phyloP scores from a whole-genome alignment of 1,140 invertebrate species.

The Stegodyphus dumicola region DNA sequence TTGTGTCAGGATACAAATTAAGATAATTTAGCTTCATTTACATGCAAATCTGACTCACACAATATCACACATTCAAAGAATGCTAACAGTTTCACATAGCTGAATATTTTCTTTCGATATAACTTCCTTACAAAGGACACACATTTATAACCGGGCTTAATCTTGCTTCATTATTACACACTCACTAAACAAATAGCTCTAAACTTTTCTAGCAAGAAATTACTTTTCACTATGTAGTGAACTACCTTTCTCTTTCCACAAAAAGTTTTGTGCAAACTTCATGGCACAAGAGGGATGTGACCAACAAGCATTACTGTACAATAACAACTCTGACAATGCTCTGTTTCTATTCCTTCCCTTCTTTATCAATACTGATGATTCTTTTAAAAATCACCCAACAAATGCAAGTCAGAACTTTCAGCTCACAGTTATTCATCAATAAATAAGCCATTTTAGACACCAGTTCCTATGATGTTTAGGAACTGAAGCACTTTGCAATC shows the following conservation, averaged over 20 bases:
- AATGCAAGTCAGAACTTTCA: too few species aligned
- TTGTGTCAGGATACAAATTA: too few species aligned
- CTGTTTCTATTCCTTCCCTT: too few species aligned
- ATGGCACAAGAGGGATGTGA: background rate
- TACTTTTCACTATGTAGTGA: slow-evolving; percentile 1
- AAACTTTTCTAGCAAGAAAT: slow-evolving; percentile 21
- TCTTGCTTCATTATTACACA: background rate
- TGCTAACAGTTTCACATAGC: slow-evolving; percentile 18
- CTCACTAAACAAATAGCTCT: slow-evolving; percentile 35
- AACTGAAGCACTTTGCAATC: slow-evolving; percentile 14
- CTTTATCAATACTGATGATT: too few species aligned
- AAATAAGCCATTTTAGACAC: too few species aligned
- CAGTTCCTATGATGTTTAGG: background rate
- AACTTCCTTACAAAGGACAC: slow-evolving; percentile 23
- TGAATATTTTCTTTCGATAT: slow-evolving; percentile 6
- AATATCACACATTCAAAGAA: slow-evolving; percentile 33
- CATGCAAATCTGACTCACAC: slow-evolving; percentile 8
- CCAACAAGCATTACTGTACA: background rate
- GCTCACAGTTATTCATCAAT: too few species aligned
- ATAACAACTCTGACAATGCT: background rate
- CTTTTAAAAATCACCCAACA: too few species aligned
- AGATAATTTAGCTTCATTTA: too few species aligned
- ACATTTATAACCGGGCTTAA: slow-evolving; percentile 57
- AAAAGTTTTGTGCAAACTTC: background rate
- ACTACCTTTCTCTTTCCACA: too few species aligned